These are phyloP conservation scores for Phaenicophaeus curvirostris DNA, from an alignment of 2,797 vertebrate genomes.

Conservation along the genomic window DNA sequence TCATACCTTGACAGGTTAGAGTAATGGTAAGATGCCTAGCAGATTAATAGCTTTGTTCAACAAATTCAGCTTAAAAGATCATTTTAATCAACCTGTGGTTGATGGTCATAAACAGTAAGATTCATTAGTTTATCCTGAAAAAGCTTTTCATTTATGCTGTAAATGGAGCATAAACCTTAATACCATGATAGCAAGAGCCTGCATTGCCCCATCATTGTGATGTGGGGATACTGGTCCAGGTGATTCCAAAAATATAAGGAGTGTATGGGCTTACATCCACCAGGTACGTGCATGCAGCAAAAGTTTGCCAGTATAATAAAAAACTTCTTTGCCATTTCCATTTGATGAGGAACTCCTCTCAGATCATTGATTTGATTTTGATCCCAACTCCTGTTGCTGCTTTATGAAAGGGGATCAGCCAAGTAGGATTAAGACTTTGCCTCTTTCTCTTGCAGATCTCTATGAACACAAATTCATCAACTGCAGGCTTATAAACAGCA, in stretches of 20 bases:
- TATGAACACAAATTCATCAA: conserved; percentile 91
- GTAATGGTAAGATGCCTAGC: not conserved
- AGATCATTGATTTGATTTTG: not conserved
- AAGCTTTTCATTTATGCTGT: not conserved
- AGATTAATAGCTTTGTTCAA: not conserved
- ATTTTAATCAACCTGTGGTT: not conserved
- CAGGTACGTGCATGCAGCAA: not conserved
- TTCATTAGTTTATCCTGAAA: not conserved
- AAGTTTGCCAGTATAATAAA: not conserved
- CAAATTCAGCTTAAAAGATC: not conserved
- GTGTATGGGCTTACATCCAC: not conserved
- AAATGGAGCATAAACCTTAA: not conserved
- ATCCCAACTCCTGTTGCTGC: not conserved
- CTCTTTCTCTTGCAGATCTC: conserved; percentile 82
- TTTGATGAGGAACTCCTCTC: not conserved
- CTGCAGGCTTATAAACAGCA: conserved; percentile 88
- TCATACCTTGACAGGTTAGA: not conserved
- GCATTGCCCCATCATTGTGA: not conserved
- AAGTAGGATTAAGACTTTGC: not conserved
- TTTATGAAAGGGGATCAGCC: not conserved
- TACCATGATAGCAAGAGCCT: not conserved
- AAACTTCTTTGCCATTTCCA: not conserved
- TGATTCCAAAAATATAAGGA: not conserved
- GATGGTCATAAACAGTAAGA: not conserved
- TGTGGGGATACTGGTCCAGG: not conserved